Evolutionary conservation across 2,888 invertebrate genomes (phyloP).

Genomic region (Caenorhabditis zanzibari): DNA sequence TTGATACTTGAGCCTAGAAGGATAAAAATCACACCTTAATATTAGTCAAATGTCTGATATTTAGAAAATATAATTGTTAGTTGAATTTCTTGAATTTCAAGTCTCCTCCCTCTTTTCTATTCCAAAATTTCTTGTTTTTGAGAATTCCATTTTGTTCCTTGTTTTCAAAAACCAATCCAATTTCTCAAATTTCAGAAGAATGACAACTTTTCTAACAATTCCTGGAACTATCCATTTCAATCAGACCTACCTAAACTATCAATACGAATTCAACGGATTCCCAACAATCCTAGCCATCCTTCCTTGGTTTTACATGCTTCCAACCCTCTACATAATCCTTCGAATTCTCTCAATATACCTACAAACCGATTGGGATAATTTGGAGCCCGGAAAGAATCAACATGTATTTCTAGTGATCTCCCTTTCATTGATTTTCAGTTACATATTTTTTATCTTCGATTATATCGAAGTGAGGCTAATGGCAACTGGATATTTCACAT

Average conservation of each 20-base stretch:
- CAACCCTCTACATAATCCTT: conserved; percentile 23
- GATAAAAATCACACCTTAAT: background rate
- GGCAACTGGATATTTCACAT: conserved; percentile 38
- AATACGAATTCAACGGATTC: conserved; percentile 35
- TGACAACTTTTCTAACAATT: conserved; percentile 2
- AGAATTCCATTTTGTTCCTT: background rate
- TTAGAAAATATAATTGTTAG: background rate
- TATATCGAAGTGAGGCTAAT: conserved; percentile 31
- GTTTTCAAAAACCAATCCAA: background rate
- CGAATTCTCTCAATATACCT: conserved; percentile 40
- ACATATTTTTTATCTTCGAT: conserved; percentile 21
- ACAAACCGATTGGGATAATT: conserved; percentile 26
- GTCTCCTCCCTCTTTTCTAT: background rate
- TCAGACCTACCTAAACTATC: conserved; percentile 34
- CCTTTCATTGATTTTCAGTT: conserved; percentile 8
- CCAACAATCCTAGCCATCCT: conserved; percentile 44
- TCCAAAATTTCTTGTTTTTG: background rate
- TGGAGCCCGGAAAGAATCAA: conserved; percentile 37
- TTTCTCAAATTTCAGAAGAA: background rate
- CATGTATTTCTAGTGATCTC: conserved; percentile 22
- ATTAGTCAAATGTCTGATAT: background rate
- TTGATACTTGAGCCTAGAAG: background rate
- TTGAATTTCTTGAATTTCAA: background rate
- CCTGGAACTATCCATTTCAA: conserved; percentile 47
- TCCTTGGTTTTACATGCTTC: conserved; percentile 51